Base-by-base conservation (phyloP, 2,113 vertebrate genomes). In the Megatriorchis doriae region DNA sequence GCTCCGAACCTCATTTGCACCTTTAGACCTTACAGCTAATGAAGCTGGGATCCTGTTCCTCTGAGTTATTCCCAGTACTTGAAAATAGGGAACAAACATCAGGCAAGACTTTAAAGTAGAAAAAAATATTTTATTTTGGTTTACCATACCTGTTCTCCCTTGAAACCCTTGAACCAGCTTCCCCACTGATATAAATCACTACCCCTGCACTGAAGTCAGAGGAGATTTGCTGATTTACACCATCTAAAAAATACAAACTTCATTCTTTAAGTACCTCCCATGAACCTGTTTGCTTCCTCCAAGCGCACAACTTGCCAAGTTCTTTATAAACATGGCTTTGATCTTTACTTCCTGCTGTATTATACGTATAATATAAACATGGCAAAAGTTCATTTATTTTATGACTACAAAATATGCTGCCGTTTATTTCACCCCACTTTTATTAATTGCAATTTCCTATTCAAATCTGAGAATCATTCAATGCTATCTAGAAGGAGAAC, bases 291-390 rank as follows among this genome's bases (percentile, higher is more conserved):
- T 88, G 21, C 90, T 92, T 58, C 52, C 53, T 87, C 66, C 2
- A 7, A 85, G 53, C 20, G 9, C 85, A 29, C 59, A 92, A 56
- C 42, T 67, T 79, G 80, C 92, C 88, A 83, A 95, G 71, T 81
- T 80, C 78, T 80, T 62, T 91, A 80, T 87, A 91, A 96, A 93
- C 93, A 83, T 2, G 6, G 63, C 71, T 96, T 95, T 89, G 87
- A 87, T 93, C 84, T 67, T 48, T 42, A 17, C 62, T 96, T 96
- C 96, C 97, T 93, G 87, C 66, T 43, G 17, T 85, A 85, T 93
- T 95, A 71, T 93, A 38, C 1, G 2, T 42, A 16, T 19, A 65
- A 90, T 52, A 90, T 70, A 93, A 95, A 96, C 93, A 94, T 10
- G 5, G 55, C 21, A 32, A 29, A 83, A 32, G 58, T 47, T 73